phyloP scores from a whole-genome alignment of 2,113 vertebrate genomes.

The Gallinago jamesoni region DNA sequence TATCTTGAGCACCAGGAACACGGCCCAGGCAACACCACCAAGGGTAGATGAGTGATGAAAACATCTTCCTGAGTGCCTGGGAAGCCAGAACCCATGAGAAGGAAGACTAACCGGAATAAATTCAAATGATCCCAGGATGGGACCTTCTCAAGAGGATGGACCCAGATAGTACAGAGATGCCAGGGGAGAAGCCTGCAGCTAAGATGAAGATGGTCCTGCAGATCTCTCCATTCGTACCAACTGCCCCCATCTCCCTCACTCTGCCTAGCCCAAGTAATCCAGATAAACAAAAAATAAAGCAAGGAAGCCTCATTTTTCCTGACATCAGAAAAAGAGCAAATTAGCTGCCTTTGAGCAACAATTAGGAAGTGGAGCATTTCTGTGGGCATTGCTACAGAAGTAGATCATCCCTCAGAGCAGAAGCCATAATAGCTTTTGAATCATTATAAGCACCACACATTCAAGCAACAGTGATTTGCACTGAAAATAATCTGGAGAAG shows the following conservation, averaged over 20 bases:
- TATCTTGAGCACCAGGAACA: neutral
- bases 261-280: neutral
- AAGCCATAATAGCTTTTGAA: conserved; percentile 44
- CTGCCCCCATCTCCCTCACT: accelerated
- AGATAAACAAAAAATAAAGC: neutral
- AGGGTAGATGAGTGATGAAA: neutral
- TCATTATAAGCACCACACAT: conserved; percentile 46
- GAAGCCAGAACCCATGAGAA: neutral
- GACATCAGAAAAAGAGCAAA: conserved; percentile 1
- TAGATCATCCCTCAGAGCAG: conserved; percentile 57
- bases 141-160: neutral
- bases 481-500: conserved; percentile 40
- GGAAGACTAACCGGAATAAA: neutral
- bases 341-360: conserved; percentile 31
- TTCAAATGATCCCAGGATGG: neutral
- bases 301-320: conserved; percentile 6
- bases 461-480: conserved; percentile 64
- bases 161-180: neutral
- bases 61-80: accelerated
- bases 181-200: neutral
- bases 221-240: neutral
- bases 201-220: neutral
- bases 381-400: conserved; percentile 24
- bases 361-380: conserved; percentile 45
- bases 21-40: neutral